Base-by-base conservation (phyloP, 2,797 vertebrate species). In the Bovichtus diacanthus region DNA sequence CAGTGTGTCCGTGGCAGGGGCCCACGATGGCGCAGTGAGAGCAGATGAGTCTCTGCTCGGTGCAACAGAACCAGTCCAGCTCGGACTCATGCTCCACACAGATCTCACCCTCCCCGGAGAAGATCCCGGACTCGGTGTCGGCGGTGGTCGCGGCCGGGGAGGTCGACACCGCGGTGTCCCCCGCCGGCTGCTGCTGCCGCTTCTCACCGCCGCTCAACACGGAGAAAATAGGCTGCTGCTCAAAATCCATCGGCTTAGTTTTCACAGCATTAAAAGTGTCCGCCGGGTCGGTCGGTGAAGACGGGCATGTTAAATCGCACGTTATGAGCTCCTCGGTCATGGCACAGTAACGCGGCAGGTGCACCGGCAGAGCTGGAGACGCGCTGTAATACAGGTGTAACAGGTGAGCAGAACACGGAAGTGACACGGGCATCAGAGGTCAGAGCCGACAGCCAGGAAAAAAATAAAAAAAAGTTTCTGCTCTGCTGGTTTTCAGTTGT, bases 1-100 rank as follows among this genome's bases (percentile, higher is more conserved):
- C 92, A 3, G 77, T 88, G 92, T 97, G 96, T 3, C 90, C 93
- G 59, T 67, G 85, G 84, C 96, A 97, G 70, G 91, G 76, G 59
- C 94, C 95, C 64, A 49, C 86, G 46, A 63, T 74, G 27, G 88
- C 85, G 83, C 96, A 97, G 47, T 87, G 88, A 5, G 91, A 90
- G 81, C 97, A 97, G 49, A 95, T 90, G 0, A 91, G 90, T 58
- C 93, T 95, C 63, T 89, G 88, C 36, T 97, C 96, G 44, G 94
- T 93, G 73, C 85, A 82, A 56, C 97, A 97, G 90, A 95, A 97
- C 92, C 94, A 95, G 87, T 91, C 88, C 59, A 96, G 82, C 38
- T 93, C 86, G 0, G 81, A 81, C 44, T 94, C 86, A 60, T 97
- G 97, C 21, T 93, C 91, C 49, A 91, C 74, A 13, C 95, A 95